Percentiles rank a stretch among this genome's conserved stretches.
Conservation (phyloP, 2,797 vertebrate genomes). For the Sandelia bainsii region DNA sequence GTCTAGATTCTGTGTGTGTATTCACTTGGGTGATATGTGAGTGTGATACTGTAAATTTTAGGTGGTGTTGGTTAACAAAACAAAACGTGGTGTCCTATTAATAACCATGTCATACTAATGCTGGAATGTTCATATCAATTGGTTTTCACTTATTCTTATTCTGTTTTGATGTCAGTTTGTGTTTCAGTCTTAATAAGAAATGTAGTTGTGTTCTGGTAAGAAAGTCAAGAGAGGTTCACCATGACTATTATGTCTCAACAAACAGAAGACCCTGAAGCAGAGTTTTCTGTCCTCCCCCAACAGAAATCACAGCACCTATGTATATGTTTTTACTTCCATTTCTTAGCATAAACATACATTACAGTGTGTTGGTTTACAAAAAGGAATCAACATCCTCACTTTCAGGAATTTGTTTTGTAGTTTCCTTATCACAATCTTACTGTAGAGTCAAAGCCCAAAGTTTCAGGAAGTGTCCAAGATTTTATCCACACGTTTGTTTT, state of each 20-base stretch:
- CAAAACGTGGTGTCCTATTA: slow-evolving; percentile 13
- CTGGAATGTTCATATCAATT: slow-evolving; percentile 21
- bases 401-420: slow-evolving; percentile 2
- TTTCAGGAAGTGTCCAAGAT: slow-evolving; percentile 30
- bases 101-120: slow-evolving; percentile 40
- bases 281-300: not conserved
- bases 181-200: slow-evolving; percentile 2
- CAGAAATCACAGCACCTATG: not conserved
- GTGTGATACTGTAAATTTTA: slow-evolving; percentile 39
- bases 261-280: not conserved
- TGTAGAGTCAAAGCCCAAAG: not conserved
- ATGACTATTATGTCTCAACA: not conserved
- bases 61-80: slow-evolving; percentile 28
- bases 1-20: slow-evolving; percentile 6
- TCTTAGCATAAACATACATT: not conserved
- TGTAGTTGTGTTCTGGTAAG: not conserved
- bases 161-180: slow-evolving; percentile 15
- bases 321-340: slow-evolving; percentile 7
- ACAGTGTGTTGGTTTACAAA: slow-evolving; percentile 46
- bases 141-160: not conserved
- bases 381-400: slow-evolving; percentile 48
- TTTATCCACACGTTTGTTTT: not conserved
- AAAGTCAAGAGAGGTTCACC: not conserved
- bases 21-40: slow-evolving; percentile 31
- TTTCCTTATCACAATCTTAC: slow-evolving; percentile 27